These are phyloP conservation scores for Hypanus sabinus DNA, from an alignment of 2,113 vertebrate species.

Conservation along the genomic window DNA sequence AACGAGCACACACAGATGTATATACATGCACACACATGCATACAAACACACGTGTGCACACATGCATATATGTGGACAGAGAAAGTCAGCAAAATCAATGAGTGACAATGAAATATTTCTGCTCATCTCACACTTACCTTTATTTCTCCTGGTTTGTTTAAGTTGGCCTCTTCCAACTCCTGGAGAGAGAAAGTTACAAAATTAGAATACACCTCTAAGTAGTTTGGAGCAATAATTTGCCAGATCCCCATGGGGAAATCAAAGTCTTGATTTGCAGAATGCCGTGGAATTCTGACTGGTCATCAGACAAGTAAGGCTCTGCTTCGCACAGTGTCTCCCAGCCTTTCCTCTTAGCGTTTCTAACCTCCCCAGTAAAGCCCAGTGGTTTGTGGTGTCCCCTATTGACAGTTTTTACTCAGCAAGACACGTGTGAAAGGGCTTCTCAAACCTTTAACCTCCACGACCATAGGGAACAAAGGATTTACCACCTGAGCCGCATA, in stretches of 20 bases:
- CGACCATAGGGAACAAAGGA: too few relatives aligned
- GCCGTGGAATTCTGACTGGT: not conserved
- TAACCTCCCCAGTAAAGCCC: too few relatives aligned
- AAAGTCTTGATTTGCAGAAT: not conserved
- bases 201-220: not conserved
- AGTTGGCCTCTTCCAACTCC: constrained; percentile 40
- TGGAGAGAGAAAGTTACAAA: constrained; percentile 20
- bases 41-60: too few relatives aligned
- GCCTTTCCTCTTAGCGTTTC: too few relatives aligned
- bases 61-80: not conserved
- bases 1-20: too few relatives aligned
- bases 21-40: too few relatives aligned
- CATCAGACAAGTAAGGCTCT: not conserved
- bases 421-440: too few relatives aligned
- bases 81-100: not conserved
- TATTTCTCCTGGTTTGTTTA: constrained; percentile 39
- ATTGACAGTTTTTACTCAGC: too few relatives aligned
- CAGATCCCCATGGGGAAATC: not conserved
- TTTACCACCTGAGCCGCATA: too few relatives aligned
- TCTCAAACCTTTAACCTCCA: too few relatives aligned
- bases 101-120: not conserved
- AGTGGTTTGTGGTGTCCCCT: too few relatives aligned
- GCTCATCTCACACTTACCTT: constrained; percentile 20
- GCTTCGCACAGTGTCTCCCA: not conserved
- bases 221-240: not conserved